These are phyloP conservation scores for Melanerpes aurifrons DNA, from an alignment of 2,113 vertebrate genomes.

Conservation along the genomic window DNA sequence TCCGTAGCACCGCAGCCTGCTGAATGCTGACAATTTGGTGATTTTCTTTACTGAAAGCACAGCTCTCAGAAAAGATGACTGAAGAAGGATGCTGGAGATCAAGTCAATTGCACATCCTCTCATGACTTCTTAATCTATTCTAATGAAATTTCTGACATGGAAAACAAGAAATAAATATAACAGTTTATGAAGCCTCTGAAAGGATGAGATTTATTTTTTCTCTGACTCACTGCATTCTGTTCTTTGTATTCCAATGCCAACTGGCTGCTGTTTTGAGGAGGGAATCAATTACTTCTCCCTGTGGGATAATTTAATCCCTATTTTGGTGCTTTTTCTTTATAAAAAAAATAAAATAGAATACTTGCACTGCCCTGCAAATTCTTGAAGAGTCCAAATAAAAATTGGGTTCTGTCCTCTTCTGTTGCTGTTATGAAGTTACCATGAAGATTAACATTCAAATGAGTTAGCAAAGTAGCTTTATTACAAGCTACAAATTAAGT, in stretches of 20 bases:
- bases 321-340: not conserved
- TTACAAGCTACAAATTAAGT: not conserved
- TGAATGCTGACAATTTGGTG: not conserved
- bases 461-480: not conserved
- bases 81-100: not conserved
- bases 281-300: not conserved
- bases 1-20: not conserved
- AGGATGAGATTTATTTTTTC: not conserved
- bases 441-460: not conserved
- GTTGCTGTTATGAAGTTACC: not conserved
- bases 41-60: not conserved
- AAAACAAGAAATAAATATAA: slow-evolving; percentile 25
- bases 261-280: not conserved
- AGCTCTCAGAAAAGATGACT: not conserved
- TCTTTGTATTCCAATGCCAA: slow-evolving; percentile 19
- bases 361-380: not conserved
- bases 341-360: not conserved
- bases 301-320: not conserved
- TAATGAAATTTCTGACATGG: not conserved
- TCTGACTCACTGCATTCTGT: slow-evolving; percentile 3
- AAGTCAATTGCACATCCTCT: not conserved
- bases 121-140: not conserved
- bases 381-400: not conserved
- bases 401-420: not conserved
- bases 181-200: not conserved